phyloP scores from a whole-genome alignment of 2,113 vertebrate species.

The Pantherophis guttatus region DNA sequence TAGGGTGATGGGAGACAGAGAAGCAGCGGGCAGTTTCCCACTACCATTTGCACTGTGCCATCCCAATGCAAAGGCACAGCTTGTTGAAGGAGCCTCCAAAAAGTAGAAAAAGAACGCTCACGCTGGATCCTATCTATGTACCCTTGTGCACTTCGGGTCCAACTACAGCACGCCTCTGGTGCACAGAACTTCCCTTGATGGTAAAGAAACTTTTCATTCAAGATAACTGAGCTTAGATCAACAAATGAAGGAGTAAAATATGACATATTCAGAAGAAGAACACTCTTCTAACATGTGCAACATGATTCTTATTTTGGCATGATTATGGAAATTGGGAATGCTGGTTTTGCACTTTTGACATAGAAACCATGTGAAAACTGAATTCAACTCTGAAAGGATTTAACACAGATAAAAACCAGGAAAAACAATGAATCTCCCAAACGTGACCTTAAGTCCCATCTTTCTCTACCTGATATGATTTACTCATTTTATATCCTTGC shows the following conservation, averaged over 20 bases:
- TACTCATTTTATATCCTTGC: background rate
- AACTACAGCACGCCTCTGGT: background rate
- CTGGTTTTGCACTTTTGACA: background rate
- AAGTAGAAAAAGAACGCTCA: background rate
- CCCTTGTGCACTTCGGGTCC: background rate
- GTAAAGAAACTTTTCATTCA: background rate
- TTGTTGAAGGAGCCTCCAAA: background rate
- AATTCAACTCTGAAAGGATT: background rate
- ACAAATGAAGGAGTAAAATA: background rate
- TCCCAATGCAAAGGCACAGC: background rate
- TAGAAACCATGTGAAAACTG: background rate
- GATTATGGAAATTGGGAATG: background rate
- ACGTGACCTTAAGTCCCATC: background rate
- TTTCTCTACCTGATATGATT: background rate
- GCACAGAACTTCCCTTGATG: background rate
- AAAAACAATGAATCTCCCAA: background rate
- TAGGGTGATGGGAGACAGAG: background rate
- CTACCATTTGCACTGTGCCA: background rate
- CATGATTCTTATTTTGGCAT: background rate
- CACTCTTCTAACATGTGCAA: background rate
- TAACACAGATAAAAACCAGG: background rate
- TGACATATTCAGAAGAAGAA: background rate
- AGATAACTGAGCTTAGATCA: background rate
- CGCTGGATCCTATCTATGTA: background rate
- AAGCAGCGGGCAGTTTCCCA: background rate